Evolutionary conservation across 2,888 invertebrate genomes (phyloP), one percentile per base, ranked within the genome.

Genomic region (Caenorhabditis japonica): DNA sequence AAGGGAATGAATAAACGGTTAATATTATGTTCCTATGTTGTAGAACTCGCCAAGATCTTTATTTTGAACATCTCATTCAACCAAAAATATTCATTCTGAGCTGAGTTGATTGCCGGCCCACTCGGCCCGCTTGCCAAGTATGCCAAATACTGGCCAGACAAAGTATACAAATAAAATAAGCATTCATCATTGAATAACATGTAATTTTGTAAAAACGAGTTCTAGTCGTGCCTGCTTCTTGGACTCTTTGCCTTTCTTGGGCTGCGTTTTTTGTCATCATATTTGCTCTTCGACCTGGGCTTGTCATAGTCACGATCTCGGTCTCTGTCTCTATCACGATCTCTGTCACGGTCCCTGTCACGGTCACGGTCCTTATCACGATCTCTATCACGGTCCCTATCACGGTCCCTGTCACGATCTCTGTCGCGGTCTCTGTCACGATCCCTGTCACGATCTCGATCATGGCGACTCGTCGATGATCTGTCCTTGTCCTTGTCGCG

Each of bases 401-500:
- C 59, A 17, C 36, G 27, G 23, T 51, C 41, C 13, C 39, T 23
- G n/a, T 41, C 41, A n/a, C 51, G 30, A 3, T 62, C 53, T 13
- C 55, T 49, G 12, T 34, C 10, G 13, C 49, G 33, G 13, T 25
- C 17, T 15, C 33, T 43, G 10, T 56, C 64, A 13, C 36, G 17
- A 8, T 55, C 43, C 12, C 43, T 49, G 5, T 46, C 46, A 25
- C 46, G 46, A 46, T 52, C 52, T 3, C 36, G 21, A 15, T 38
- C 53, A 25, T 23, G 38, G 12, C n/a, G n/a, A n/a, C n/a, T n/a
- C n/a, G n/a, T n/a, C n/a, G n/a, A n/a, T n/a, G n/a, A n/a, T 33
- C 33, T 47, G 12, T 51, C 51, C n/a, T 36, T 41, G 21, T 46
- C 44, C 12, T 30, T 33, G 15, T 46, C 56, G n/a, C 43, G 49